Percentiles rank a stretch among this genome's conserved stretches.
Conservation (phyloP, 1,140 invertebrate species). For the Zaprionus taronus region DNA sequence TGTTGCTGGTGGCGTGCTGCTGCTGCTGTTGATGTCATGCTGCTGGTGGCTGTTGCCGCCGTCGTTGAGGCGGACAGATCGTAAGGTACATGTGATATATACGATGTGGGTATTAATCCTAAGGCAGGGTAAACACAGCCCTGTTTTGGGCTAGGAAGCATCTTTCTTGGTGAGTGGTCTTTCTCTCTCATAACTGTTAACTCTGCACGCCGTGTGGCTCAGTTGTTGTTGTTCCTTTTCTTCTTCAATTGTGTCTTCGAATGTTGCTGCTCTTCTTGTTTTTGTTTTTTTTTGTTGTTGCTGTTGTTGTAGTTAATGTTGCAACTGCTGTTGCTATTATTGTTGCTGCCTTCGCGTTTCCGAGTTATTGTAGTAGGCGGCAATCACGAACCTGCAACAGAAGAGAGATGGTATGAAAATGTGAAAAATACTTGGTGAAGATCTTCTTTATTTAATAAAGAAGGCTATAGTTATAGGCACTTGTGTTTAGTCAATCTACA, state of each 20-base stretch:
- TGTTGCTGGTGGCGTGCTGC: constrained; percentile 36
- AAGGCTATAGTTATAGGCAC: no score
- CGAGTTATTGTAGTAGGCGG: constrained; percentile 23
- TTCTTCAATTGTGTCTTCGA: neutral
- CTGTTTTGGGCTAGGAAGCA: constrained; percentile 90
- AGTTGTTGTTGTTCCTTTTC: neutral
- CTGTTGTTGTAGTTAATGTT: neutral
- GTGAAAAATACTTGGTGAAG: neutral
- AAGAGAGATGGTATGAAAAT: neutral
- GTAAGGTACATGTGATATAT: constrained; percentile 84
- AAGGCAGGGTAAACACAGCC: constrained; percentile 89
- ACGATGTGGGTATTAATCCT: constrained; percentile 85
- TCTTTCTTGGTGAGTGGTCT: constrained; percentile 91
- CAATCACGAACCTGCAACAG: constrained; percentile 47
- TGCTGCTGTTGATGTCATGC: constrained; percentile 44
- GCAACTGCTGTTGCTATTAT: constrained; percentile 7
- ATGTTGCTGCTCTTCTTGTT: constrained; percentile 6
- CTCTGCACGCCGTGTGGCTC: constrained; percentile 35
- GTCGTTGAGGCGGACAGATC: constrained; percentile 83
- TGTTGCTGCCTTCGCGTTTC: constrained; percentile 32
- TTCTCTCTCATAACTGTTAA: constrained; percentile 89
- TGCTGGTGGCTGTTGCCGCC: constrained; percentile 48
- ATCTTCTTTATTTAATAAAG: no score
- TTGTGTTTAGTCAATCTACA: no score
- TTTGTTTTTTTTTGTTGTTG: no score